Conservation (phyloP, 2,113 vertebrate species). For the Perca fluviatilis region DNA sequence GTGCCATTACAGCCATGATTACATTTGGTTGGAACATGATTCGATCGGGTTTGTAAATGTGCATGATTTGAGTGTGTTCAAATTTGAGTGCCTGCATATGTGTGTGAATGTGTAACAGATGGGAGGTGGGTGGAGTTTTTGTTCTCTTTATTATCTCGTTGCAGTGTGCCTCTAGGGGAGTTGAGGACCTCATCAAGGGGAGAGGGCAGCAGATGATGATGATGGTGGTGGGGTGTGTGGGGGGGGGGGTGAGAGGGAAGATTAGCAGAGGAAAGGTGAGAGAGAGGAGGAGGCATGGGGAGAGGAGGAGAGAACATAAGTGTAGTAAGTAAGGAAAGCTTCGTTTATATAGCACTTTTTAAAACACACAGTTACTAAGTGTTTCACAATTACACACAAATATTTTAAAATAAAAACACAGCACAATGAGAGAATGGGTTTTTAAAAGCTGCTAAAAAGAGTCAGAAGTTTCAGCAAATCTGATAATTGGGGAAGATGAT, state of each 20-base stretch:
- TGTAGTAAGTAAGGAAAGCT: not conserved
- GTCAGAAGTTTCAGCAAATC: too few relatives aligned
- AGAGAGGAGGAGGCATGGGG: not conserved
- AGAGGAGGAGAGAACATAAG: not conserved
- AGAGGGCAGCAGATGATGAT: not conserved
- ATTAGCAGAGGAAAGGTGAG: not conserved
- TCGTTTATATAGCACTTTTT: too few relatives aligned
- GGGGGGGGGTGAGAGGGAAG: not conserved
- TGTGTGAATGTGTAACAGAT: constrained; percentile 46
- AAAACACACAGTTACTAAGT: too few relatives aligned
- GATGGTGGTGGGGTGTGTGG: not conserved
- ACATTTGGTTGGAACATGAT: too few relatives aligned
- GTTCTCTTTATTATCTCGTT: constrained; percentile 41
- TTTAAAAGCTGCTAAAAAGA: too few relatives aligned
- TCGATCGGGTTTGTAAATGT: not conserved
- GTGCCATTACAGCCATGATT: constrained; percentile 13
- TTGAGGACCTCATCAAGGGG: constrained; percentile 36
- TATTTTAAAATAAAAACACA: too few relatives aligned
- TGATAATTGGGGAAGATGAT: too few relatives aligned
- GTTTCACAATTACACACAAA: too few relatives aligned
- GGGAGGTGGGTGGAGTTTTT: constrained; percentile 37
- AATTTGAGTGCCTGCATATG: not conserved
- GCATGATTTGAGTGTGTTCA: not conserved
- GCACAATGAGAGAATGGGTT: too few relatives aligned
- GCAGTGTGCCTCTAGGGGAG: constrained; percentile 50